Base-by-base conservation (phyloP, 2,797 vertebrate genomes). In the Lagorchestes hirsutus region DNA sequence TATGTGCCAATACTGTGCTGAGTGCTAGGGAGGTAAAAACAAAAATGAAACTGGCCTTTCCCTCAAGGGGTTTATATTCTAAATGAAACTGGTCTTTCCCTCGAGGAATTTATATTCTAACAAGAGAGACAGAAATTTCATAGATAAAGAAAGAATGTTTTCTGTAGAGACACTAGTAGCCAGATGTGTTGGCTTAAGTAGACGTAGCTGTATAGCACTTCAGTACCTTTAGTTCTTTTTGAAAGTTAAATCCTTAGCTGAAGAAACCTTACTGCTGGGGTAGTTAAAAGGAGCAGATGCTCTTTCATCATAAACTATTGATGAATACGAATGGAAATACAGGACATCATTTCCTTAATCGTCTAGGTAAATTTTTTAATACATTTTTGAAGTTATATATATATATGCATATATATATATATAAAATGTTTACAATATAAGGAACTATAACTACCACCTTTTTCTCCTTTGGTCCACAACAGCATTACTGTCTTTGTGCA, bases 141-240 rank as follows among this genome's bases (percentile, higher is more conserved):
- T 82, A 24, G 16, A 46, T 10, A 24, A 82, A n/a, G 1, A 46
- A 46, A 82, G 40, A 9, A 10, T 46, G 4, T 82, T 82, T 40
- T 82, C 40, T 46, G 40, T 46, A 82, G 18, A 46, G 8, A 24
- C 40, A 16, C 34, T n/a, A 67, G 34, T 67, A 18, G 14, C 99
- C 99, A 99, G 99, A 99, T 98, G 99, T 98, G 97, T 99, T 98
- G 99, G 99, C 99, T 99, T 98, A 99, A 97, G 96, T 99, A 99
- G 99, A 99, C 98, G 99, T 99, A 99, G 99, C 99, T 99, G 99
- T 99, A 99, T 99, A 99, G 99, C 99, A 98, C 95, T 97, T 98
- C 96, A 97, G 97, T 99, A 98, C 98, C 98, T 97, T 98, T 98
- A 98, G 98, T 98, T 98, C 97, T 98, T 98, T 98, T 98, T 98